A percentile compares a stretch with the other conserved stretches of the same genome.
Evolutionary conservation across 2,888 invertebrate species (phyloP).

Genomic region (Eutolmus rufibarbis): DNA sequence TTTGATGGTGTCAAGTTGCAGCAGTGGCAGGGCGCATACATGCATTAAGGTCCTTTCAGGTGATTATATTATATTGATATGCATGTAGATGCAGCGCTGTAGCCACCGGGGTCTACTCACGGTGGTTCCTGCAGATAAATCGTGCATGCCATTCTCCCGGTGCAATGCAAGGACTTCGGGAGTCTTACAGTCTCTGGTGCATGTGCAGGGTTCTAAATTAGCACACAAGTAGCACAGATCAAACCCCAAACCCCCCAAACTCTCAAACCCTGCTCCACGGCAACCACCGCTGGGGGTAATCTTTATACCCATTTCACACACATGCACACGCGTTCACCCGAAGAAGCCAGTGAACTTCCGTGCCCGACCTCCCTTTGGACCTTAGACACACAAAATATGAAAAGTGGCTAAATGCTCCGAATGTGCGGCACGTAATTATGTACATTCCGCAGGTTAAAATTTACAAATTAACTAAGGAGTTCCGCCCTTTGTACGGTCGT

Average conservation of each 20-base stretch:
- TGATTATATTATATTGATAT: neutral
- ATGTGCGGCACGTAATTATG: conserved; percentile 7
- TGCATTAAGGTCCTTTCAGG: conserved; percentile 1
- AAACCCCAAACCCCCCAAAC: too few species aligned
- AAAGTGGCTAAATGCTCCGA: neutral
- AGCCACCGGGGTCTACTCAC: neutral
- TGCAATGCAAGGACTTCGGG: neutral
- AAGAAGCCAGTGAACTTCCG: neutral
- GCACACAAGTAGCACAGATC: conserved; percentile 13
- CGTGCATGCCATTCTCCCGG: neutral
- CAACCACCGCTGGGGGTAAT: neutral
- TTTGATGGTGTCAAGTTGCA: conserved; percentile 27
- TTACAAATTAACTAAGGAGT: conserved; percentile 16
- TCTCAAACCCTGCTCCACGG: neutral
- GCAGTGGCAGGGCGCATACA: neutral
- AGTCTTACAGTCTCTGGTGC: neutral
- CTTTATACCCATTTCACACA: neutral
- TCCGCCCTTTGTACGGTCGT: neutral
- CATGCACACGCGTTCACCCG: neutral
- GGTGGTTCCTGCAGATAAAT: neutral
- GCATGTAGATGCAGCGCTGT: neutral
- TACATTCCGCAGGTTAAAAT: neutral
- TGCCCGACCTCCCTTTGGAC: neutral
- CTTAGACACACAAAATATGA: neutral
- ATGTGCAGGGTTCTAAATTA: conserved; percentile 14